Percentiles rank a stretch among this genome's conserved stretches.
phyloP scores from a whole-genome alignment of 2,888 invertebrate genomes.

The Agonopterix heracliana region DNA sequence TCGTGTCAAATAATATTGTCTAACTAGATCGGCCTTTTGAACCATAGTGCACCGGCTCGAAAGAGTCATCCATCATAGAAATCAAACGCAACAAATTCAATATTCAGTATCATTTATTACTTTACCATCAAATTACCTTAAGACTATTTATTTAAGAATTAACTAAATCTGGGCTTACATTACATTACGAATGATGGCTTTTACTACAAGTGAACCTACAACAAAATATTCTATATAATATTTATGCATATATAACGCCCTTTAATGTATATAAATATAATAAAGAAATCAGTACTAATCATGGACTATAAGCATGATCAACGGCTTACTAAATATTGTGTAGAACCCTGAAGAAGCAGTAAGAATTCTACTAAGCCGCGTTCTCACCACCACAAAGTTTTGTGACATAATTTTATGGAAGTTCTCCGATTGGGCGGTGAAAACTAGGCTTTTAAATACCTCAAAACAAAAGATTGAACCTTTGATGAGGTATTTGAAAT shows the following conservation, averaged over 20 bases:
- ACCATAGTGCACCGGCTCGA: too few relatives aligned
- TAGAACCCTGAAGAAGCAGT: not conserved
- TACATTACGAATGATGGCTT: constrained; percentile 37
- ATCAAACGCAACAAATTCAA: constrained; percentile 32
- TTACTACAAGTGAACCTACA: constrained; percentile 4
- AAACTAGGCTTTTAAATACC: not conserved
- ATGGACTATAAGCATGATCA: constrained; percentile 15
- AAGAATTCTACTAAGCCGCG: not conserved
- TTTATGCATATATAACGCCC: constrained; percentile 3
- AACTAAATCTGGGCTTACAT: constrained; percentile 62
- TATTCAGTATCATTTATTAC: constrained; percentile 55
- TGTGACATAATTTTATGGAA: not conserved
- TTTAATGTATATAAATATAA: not conserved
- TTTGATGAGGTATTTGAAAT: not conserved
- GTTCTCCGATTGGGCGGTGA: not conserved
- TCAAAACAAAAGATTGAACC: not conserved
- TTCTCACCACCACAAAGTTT: not conserved
- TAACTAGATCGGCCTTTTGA: too few relatives aligned
- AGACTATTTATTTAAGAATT: constrained; percentile 45
- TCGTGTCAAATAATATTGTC: too few relatives aligned
- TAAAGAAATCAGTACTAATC: constrained; percentile 38
- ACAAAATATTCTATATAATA: constrained; percentile 14
- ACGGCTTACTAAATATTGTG: not conserved
- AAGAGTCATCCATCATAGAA: constrained; percentile 6
- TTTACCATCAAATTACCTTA: constrained; percentile 63